These are phyloP conservation scores for Drosophila mercatorum DNA, from an alignment of 2,888 invertebrate genomes.

Conservation along the genomic window DNA sequence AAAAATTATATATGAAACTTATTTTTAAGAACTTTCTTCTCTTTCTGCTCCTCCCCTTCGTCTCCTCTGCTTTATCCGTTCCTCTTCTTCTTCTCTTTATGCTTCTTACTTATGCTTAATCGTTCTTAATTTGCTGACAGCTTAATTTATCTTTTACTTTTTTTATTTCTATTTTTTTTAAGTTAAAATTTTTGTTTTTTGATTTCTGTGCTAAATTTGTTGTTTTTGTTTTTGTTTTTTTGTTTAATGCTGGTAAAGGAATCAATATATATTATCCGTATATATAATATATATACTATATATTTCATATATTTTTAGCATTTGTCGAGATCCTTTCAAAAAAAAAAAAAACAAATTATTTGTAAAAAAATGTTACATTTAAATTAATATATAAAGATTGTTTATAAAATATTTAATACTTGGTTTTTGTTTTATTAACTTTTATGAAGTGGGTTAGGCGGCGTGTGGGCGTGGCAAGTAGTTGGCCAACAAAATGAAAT, in stretches of 20 bases:
- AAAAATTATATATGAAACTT: slow-evolving; percentile 68
- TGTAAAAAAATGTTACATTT: slow-evolving; percentile 10
- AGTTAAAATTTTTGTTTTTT: slow-evolving; percentile 26
- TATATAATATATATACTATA: background rate
- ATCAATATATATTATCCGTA: background rate
- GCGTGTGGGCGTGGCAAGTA: slow-evolving; percentile 39
- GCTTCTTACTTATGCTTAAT: slow-evolving; percentile 11
- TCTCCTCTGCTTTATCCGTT: no score
- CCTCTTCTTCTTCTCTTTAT: background rate
- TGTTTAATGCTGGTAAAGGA: slow-evolving; percentile 33
- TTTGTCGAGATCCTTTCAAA: slow-evolving; percentile 68
- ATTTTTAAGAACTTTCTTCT: slow-evolving; percentile 60
- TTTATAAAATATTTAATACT: slow-evolving; percentile 70
- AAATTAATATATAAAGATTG: slow-evolving; percentile 29
- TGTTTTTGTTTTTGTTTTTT: slow-evolving; percentile 17
- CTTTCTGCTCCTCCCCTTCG: background rate
- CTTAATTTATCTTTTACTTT: slow-evolving; percentile 44
- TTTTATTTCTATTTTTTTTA: slow-evolving; percentile 23
- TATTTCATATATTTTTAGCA: slow-evolving; percentile 37
- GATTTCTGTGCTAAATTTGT: slow-evolving; percentile 44
- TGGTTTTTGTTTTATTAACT: slow-evolving; percentile 22
- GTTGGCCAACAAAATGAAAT: slow-evolving; percentile 30
- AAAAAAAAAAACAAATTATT: slow-evolving; percentile 16
- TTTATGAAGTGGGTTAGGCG: background rate
- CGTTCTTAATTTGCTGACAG: slow-evolving; percentile 56